These are phyloP conservation scores for Brachionus plicatilis DNA, from an alignment of 1,140 invertebrate species.

Conservation along the genomic window DNA sequence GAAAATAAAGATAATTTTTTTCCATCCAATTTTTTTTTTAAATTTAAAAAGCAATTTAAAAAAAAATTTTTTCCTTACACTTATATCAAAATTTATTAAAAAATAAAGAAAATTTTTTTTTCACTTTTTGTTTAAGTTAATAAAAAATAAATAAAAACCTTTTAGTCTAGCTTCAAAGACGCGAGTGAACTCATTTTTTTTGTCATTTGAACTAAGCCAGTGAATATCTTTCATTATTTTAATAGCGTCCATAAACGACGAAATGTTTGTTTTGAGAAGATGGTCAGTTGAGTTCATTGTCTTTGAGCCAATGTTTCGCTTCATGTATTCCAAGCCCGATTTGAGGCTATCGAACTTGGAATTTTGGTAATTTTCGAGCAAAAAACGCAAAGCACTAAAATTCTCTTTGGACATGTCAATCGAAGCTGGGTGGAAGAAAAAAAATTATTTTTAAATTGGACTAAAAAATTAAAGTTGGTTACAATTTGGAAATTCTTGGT, in stretches of 20 bases:
- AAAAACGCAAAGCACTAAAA: slow-evolving; percentile 3
- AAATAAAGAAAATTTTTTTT: too few species aligned
- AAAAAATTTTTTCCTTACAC: too few species aligned
- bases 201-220: slow-evolving; percentile 1
- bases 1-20: too few species aligned
- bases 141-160: neutral
- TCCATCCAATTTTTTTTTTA: too few species aligned
- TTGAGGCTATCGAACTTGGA: slow-evolving; percentile 20
- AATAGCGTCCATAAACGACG: slow-evolving; percentile 39
- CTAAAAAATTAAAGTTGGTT: neutral
- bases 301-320: neutral
- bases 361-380: slow-evolving; percentile 7
- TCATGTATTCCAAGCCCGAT: slow-evolving; percentile 7
- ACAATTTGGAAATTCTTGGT: slow-evolving; percentile 33
- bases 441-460: neutral
- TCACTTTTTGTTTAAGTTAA: too few species aligned
- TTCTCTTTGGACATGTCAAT: slow-evolving; percentile 33
- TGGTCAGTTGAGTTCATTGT: slow-evolving; percentile 15
- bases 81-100: too few species aligned
- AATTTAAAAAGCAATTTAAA: too few species aligned
- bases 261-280: slow-evolving; percentile 34
- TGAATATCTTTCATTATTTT: slow-evolving; percentile 40
- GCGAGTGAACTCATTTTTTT: neutral
- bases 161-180: neutral
- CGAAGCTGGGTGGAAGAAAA: neutral